Percentiles rank a stretch among this genome's conserved stretches.
These are phyloP conservation scores for Galerucella pusilla DNA, from an alignment of 2,888 invertebrate genomes.

Conservation along the genomic window DNA sequence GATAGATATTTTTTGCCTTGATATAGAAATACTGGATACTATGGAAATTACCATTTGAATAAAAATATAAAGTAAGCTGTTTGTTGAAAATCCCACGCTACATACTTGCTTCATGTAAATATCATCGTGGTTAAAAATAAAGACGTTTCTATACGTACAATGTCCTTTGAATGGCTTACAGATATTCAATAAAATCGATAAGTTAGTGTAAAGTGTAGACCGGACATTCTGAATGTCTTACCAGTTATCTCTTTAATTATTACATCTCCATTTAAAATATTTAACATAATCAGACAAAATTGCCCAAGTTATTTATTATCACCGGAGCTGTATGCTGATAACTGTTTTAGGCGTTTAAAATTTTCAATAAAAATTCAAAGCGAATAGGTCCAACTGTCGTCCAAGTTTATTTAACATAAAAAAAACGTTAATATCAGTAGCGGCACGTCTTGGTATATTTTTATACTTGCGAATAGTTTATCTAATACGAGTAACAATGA, in stretches of 20 bases:
- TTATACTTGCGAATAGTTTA: not conserved
- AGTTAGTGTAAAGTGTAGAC: conserved; percentile 17
- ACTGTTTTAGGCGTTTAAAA: not conserved
- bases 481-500: not conserved
- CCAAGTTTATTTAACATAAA: not conserved
- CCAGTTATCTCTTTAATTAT: conserved; percentile 34
- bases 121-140: conserved; percentile 1
- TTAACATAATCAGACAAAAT: conserved; percentile 12
- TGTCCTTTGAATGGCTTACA: too few relatives aligned
- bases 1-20: not conserved
- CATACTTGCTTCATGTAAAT: conserved; percentile 10
- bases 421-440: not conserved
- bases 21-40: not conserved
- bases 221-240: conserved; percentile 28
- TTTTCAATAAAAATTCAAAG: not conserved
- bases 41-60: not conserved
- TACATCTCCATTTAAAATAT: conserved; percentile 39
- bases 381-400: not conserved
- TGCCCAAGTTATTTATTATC: not conserved
- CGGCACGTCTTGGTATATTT: not conserved
- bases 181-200: conserved; percentile 37
- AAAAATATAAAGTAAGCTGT: conserved; percentile 1
- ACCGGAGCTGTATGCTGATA: not conserved
- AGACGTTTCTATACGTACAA: conserved; percentile 11
- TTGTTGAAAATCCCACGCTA: conserved; percentile 11